A percentile compares a stretch with the other conserved stretches of the same genome.
Evolutionary conservation across 2,113 vertebrate genomes (phyloP).

Genomic region (Cyprinodon brontotheroides): DNA sequence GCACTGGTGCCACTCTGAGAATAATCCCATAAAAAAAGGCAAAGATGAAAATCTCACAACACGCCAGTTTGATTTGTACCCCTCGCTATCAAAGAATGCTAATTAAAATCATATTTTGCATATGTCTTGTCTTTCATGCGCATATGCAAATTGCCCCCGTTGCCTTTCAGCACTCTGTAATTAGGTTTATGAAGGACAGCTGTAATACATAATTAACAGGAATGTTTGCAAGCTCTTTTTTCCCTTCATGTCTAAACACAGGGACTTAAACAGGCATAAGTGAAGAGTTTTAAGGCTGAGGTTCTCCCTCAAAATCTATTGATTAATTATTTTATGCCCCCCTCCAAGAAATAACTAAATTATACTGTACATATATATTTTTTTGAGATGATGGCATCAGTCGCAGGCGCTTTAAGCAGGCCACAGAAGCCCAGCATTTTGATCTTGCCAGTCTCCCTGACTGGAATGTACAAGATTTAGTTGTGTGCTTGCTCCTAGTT

Average conservation of each 20-base stretch:
- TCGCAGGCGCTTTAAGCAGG: constrained; percentile 51
- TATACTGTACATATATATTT: constrained; percentile 67
- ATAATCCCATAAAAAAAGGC: constrained; percentile 80
- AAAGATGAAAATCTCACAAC: constrained; percentile 91
- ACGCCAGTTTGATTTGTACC: constrained; percentile 97
- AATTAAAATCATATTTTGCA: constrained; percentile 99
- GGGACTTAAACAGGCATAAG: constrained; percentile 83
- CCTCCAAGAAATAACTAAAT: constrained; percentile 58
- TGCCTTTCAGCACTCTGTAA: constrained; percentile 98
- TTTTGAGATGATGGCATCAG: constrained; percentile 54
- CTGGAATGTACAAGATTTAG: constrained; percentile 57
- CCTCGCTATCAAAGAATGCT: constrained; percentile 92
- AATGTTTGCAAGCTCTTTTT: constrained; percentile 93
- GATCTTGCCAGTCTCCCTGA: constrained; percentile 55
- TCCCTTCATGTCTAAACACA: constrained; percentile 74
- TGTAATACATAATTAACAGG: constrained; percentile 99
- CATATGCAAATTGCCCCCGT: constrained; percentile 93
- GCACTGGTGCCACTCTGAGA: constrained; percentile 80
- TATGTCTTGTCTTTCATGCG: constrained; percentile 95
- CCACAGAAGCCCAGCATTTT: constrained; percentile 47
- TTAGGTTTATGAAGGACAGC: constrained; percentile 99
- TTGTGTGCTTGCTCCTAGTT: constrained; percentile 54
- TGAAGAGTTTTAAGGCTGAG: constrained; percentile 57
- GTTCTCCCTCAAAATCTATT: constrained; percentile 59
- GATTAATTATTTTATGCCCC: constrained; percentile 38